These are phyloP conservation scores for Oryzias celebensis DNA, from an alignment of 2,113 vertebrate species.

Conservation along the genomic window DNA sequence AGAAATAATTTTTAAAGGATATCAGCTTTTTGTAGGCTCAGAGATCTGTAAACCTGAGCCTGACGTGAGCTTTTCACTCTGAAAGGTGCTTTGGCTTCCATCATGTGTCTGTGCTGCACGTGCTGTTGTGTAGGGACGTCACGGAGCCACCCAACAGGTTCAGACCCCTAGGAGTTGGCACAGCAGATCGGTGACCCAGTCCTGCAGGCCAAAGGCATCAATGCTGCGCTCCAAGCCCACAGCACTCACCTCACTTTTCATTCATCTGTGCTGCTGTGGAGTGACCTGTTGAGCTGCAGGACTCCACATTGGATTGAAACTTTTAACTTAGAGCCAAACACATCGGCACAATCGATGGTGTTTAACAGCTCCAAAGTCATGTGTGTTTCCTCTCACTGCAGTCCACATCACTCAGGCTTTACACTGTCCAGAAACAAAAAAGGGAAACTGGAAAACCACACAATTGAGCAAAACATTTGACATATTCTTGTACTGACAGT, in stretches of 20 bases:
- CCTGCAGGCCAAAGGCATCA: conserved; percentile 20
- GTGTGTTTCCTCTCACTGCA: neutral
- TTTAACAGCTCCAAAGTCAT: conserved; percentile 9
- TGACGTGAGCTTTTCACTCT: neutral
- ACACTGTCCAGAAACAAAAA: neutral
- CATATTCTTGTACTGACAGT: neutral
- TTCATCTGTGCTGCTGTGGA: neutral
- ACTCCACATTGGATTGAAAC: conserved; percentile 9
- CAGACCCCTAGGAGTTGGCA: conserved; percentile 6
- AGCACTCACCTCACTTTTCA: conserved; percentile 30
- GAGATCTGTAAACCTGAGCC: neutral
- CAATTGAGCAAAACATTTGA: neutral
- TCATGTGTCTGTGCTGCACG: conserved; percentile 30
- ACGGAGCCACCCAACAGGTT: conserved; percentile 13
- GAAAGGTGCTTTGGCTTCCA: neutral
- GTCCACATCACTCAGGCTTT: neutral
- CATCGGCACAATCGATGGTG: conserved; percentile 8
- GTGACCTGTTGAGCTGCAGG: neutral
- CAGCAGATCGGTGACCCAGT: conserved; percentile 43
- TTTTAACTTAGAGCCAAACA: neutral
- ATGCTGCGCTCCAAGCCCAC: conserved; percentile 7
- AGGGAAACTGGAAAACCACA: conserved; percentile 3
- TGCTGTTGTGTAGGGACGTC: conserved; percentile 5
- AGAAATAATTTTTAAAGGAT: no score
- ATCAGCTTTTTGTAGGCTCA: neutral